Conservation (phyloP, 2,113 vertebrate genomes). For the Eulacestoma nigropectus region DNA sequence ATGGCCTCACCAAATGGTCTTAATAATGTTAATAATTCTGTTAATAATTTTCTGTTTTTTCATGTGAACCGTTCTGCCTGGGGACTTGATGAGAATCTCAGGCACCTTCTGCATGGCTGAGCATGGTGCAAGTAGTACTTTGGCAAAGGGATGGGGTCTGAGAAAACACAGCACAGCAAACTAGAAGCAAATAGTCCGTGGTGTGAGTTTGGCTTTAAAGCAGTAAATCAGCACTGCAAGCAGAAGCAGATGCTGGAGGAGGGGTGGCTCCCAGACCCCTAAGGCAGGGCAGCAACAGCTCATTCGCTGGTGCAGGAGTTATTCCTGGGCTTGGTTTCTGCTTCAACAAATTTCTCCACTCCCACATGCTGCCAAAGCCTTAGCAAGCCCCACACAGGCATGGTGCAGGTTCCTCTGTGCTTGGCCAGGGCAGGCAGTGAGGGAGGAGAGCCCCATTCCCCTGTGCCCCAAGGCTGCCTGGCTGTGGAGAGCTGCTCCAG, state of each 20-base stretch:
- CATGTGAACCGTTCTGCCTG: not conserved
- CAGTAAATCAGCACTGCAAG: not conserved
- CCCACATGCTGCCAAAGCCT: not conserved
- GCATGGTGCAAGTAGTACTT: not conserved
- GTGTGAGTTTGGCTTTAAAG: not conserved
- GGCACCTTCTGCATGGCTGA: not conserved
- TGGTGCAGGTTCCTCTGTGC: not conserved
- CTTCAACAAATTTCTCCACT: not conserved
- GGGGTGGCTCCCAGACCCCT: not conserved
- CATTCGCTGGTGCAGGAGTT: accelerated
- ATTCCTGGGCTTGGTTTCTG: not conserved
- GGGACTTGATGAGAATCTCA: not conserved
- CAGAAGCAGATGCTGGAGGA: not conserved
- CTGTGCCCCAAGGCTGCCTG: not conserved
- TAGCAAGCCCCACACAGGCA: not conserved
- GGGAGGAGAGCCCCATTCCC: not conserved
- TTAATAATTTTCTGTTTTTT: not conserved
- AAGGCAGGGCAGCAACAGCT: not conserved
- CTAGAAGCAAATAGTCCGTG: not conserved
- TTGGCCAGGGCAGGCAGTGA: not conserved
- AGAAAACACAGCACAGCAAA: not conserved
- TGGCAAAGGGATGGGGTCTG: not conserved
- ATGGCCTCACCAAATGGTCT: not conserved
- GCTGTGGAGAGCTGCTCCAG: not conserved
- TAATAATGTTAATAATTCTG: not conserved